Evolutionary conservation across 2,888 invertebrate genomes (phyloP), one percentile per base, ranked within the genome.

Genomic region (Drosophila rubida): DNA sequence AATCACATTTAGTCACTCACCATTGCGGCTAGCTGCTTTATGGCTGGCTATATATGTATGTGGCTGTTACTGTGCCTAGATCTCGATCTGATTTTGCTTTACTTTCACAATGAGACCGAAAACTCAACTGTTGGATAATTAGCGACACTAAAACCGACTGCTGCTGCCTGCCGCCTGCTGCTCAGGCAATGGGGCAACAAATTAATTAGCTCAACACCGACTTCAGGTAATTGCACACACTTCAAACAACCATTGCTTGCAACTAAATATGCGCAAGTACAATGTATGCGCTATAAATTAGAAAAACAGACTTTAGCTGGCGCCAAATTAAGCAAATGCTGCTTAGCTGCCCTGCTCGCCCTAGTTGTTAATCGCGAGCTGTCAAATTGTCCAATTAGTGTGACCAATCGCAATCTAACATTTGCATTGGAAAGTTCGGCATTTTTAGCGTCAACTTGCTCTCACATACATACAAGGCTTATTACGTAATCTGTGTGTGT

Each of bases 31-130:
- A 16, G 14, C 42, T 59, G 19, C 32, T n/a, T n/a, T n/a, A n/a
- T 22, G 39, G 32, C 44, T 32, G 41, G 11, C 25, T 41, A 23
- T 67, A 13, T 37, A 1, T 30, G 11, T 27, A n/a, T n/a, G n/a
- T 27, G 25, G 22, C 5, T 30, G 25, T 27, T 25, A 4, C 41
- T 41, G 50, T 16, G 50, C 14, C 30, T 30, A 30, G 22, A 32
- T 63, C 53, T 67, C 49, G 62, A 67, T 48, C 49, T 49, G 69
- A 57, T 62, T 65, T 73, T 78, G 75, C 79, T 37, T 69, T 45
- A 78, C 78, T 78, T 78, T 78, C 82, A 81, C 78, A 78, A 78
- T 67, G 73, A 77, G 71, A 70, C 80, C 80, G 61, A 80, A 60
- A 60, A 60, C 61, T 57, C 66, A 78, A 78, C 70, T 75, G 62